These are phyloP conservation scores for Rhagonycha fulva DNA, from an alignment of 2,888 invertebrate genomes.

Conservation along the genomic window DNA sequence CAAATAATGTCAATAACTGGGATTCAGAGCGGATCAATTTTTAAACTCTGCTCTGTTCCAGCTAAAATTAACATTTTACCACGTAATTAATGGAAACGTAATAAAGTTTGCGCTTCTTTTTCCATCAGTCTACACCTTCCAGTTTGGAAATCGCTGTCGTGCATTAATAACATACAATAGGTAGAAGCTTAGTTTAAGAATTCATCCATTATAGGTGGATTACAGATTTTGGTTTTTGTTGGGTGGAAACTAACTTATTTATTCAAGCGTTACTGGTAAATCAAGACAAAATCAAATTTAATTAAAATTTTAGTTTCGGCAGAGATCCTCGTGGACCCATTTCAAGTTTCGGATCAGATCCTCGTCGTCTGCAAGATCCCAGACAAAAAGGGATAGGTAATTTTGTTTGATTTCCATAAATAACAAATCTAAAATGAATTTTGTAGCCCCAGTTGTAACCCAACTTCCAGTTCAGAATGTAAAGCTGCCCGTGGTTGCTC, in stretches of 20 bases:
- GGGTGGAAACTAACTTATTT: not conserved
- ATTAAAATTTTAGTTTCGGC: slow-evolving; percentile 41
- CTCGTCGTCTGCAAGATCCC: slow-evolving; percentile 67
- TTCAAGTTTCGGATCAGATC: slow-evolving; percentile 59
- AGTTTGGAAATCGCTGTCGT: no score
- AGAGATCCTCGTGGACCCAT: slow-evolving; percentile 54
- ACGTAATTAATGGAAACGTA: no score
- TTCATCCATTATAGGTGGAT: no score
- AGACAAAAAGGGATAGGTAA: slow-evolving; percentile 61
- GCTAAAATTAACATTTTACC: no score
- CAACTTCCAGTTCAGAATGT: slow-evolving; percentile 31
- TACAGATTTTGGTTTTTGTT: not conserved
- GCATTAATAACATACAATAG: no score
- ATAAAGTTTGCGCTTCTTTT: no score
- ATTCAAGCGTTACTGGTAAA: no score
- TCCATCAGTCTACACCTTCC: no score
- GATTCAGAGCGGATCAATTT: no score
- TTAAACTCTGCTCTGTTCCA: no score
- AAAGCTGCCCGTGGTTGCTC: slow-evolving; percentile 31
- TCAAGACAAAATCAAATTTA: not conserved
- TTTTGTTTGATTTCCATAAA: slow-evolving; percentile 31
- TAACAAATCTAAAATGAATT: not conserved
- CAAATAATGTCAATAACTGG: no score
- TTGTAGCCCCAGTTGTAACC: slow-evolving; percentile 33
- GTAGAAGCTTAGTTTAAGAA: no score